Percentiles rank a stretch among this genome's conserved stretches.
These are phyloP conservation scores for Oophaga sylvatica DNA, from an alignment of 2,797 vertebrate species.

Conservation along the genomic window DNA sequence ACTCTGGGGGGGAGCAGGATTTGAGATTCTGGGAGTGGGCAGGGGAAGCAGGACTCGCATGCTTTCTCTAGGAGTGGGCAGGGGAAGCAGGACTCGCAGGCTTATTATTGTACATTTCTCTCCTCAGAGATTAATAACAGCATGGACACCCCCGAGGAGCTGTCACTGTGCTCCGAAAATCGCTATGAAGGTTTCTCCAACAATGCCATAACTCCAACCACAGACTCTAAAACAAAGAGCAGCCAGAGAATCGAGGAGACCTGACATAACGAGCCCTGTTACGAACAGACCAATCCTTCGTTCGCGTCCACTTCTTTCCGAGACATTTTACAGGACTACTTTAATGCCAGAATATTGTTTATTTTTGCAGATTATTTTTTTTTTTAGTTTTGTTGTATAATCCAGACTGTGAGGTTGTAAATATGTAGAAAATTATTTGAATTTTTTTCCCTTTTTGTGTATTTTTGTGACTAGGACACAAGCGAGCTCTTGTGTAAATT, in stretches of 20 bases:
- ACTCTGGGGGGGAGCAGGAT: not conserved
- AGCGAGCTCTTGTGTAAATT: conserved; percentile 44
- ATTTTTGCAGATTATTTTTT: conserved; percentile 28
- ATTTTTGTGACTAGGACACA: conserved; percentile 49
- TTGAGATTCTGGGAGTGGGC: not conserved
- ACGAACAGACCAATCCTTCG: not conserved
- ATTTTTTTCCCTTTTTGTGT: conserved; percentile 9
- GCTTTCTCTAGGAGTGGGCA: not conserved
- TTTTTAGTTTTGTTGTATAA: conserved; percentile 46
- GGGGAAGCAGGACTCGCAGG: not conserved
- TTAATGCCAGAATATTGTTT: conserved; percentile 54
- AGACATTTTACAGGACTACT: conserved; percentile 65
- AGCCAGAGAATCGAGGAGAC: conserved; percentile 61
- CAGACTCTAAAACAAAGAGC: conserved; percentile 63
- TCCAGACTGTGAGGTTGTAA: conserved; percentile 55
- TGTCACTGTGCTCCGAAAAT: conserved; percentile 84
- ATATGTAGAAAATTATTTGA: conserved; percentile 58
- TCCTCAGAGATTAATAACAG: conserved; percentile 86
- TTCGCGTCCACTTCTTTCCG: not conserved
- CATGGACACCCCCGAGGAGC: conserved; percentile 82
- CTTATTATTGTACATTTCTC: conserved; percentile 6
- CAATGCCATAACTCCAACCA: conserved; percentile 69
- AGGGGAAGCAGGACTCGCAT: not conserved
- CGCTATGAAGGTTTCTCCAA: conserved; percentile 78
- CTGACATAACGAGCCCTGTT: fast-evolving